Evolutionary conservation across 2,113 vertebrate species (phyloP).

Genomic region (Opisthocomus hoazin): DNA sequence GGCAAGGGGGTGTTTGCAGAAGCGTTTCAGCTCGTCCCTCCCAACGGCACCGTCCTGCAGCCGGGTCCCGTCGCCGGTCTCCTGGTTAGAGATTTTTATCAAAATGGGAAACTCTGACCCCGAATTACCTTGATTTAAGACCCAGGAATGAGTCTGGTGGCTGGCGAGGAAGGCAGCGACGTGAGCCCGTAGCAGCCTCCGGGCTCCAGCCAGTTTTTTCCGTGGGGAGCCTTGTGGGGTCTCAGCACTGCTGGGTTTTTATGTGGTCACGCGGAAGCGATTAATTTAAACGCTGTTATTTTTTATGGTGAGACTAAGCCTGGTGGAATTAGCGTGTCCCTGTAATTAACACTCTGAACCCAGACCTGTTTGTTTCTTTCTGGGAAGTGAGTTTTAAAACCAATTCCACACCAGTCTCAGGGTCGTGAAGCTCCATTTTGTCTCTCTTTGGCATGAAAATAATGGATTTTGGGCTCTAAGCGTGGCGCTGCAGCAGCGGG

Average conservation of each 20-base stretch:
- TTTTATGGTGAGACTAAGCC: not conserved
- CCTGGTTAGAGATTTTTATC: not conserved
- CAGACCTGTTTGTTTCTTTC: not conserved
- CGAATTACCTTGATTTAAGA: not conserved
- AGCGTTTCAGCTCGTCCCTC: not conserved
- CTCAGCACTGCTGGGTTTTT: not conserved
- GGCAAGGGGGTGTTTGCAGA: not conserved
- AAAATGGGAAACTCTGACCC: too few species aligned
- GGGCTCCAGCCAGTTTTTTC: not conserved
- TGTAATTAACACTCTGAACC: not conserved
- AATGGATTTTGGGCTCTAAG: not conserved
- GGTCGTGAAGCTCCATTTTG: not conserved
- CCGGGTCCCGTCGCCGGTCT: not conserved
- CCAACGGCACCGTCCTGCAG: too few species aligned
- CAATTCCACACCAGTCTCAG: not conserved
- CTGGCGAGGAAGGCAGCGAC: not conserved
- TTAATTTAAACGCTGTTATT: not conserved
- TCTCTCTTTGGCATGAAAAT: not conserved
- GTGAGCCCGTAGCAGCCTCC: not conserved
- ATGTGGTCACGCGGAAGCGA: not conserved
- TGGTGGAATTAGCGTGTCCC: not conserved
- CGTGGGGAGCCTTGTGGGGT: not conserved
- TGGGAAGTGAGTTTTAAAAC: not conserved
- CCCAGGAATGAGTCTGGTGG: not conserved
- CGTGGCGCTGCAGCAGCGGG: accelerated